A percentile compares a stretch with the other conserved stretches of the same genome.
These are phyloP conservation scores for Silurus meridionalis DNA, from an alignment of 2,113 vertebrate genomes.

Conservation along the genomic window DNA sequence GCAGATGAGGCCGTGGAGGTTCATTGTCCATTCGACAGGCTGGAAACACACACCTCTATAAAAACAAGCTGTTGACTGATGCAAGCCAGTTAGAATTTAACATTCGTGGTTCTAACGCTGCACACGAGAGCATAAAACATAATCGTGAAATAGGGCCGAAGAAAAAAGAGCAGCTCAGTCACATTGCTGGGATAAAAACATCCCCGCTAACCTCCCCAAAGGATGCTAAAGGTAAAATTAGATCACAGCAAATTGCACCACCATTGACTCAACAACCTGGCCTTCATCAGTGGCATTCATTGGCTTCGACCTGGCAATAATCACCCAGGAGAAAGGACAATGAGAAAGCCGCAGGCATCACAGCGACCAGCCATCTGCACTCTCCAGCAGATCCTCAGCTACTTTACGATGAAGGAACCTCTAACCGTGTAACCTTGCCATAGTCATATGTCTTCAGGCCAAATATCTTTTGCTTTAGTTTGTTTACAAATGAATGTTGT, in stretches of 20 bases:
- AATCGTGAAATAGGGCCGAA: not conserved
- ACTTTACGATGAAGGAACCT: conserved; percentile 25
- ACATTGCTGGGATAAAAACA: conserved; percentile 3
- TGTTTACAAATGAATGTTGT: not conserved
- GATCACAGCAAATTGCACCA: conserved; percentile 31
- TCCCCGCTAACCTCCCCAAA: not conserved
- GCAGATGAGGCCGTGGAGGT: conserved; percentile 27
- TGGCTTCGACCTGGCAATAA: conserved; percentile 49
- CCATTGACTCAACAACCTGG: conserved; percentile 46
- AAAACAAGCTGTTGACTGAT: conserved; percentile 10
- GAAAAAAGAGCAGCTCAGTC: not conserved
- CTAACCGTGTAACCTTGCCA: not conserved
- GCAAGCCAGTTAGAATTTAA: conserved; percentile 15
- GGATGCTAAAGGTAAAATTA: conserved; percentile 43
- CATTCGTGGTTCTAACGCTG: not conserved
- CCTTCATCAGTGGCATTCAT: conserved; percentile 23
- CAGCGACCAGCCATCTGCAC: conserved; percentile 45
- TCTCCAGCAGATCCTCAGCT: conserved; percentile 39
- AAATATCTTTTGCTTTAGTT: not conserved
- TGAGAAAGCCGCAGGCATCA: conserved; percentile 38
- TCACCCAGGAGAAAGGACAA: conserved; percentile 36
- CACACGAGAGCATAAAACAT: not conserved
- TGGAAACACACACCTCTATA: conserved; percentile 6
- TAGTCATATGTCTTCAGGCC: not conserved
- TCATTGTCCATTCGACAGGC: conserved; percentile 7